phyloP scores from a whole-genome alignment of 2,797 vertebrate species.

The Bucorvus abyssinicus region DNA sequence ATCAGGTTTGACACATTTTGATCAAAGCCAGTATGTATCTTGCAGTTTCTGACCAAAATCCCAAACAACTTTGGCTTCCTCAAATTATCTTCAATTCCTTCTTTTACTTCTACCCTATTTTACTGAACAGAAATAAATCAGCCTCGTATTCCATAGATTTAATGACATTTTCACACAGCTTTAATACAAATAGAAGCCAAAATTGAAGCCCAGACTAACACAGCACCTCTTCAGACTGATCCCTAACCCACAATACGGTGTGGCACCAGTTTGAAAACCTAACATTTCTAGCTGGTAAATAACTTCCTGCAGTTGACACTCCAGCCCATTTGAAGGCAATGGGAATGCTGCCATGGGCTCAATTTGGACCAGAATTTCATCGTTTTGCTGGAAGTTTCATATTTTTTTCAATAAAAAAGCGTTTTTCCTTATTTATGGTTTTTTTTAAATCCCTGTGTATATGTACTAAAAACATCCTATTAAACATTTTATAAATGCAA shows the following conservation, averaged over 20 bases:
- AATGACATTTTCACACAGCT: background rate
- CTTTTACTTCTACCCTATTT: background rate
- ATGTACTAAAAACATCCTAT: background rate
- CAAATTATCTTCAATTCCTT: background rate
- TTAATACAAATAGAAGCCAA: background rate
- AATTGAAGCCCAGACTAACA: background rate
- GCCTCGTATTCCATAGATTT: background rate
- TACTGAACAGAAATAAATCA: background rate
- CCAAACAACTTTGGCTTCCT: background rate
- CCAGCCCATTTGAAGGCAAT: background rate
- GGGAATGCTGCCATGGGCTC: background rate
- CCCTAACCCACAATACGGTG: background rate
- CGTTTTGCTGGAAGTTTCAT: accelerated
- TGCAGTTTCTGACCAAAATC: background rate
- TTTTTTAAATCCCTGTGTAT: background rate
- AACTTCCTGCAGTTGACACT: background rate
- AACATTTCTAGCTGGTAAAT: background rate
- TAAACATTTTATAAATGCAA: slow-evolving; percentile 26
- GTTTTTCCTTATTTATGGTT: background rate
- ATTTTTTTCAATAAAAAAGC: background rate
- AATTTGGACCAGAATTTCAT: background rate
- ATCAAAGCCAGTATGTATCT: background rate
- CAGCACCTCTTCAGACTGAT: background rate
- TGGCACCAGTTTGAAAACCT: background rate
- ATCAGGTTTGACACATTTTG: background rate